Percentiles rank a stretch among this genome's conserved stretches.
Conservation (phyloP, 2,888 invertebrate genomes). For the Xylota sylvarum region DNA sequence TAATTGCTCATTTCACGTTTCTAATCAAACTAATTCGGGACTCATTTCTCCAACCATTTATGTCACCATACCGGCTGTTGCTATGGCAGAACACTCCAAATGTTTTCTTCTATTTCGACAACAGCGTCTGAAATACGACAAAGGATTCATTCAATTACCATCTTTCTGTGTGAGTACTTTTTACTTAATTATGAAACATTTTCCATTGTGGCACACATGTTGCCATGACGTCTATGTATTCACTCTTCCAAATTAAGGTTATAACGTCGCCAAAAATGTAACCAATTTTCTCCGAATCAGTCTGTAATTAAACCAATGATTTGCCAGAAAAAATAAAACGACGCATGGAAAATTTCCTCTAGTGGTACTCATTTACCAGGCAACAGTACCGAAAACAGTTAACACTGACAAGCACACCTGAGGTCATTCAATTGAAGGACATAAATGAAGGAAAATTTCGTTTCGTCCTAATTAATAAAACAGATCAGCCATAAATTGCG, state of each 20-base stretch:
- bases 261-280: background rate
- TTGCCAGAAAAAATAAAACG: background rate
- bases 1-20: background rate
- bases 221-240: background rate
- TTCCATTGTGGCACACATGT: constrained; percentile 1
- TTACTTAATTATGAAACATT: background rate
- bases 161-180: background rate
- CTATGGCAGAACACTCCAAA: background rate
- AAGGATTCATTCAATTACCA: background rate
- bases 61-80: background rate
- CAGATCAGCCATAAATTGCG: constrained; percentile 30
- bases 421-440: constrained; percentile 5
- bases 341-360: background rate
- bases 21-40: background rate
- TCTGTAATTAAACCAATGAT: constrained; percentile 14
- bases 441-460: background rate
- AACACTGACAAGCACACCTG: constrained; percentile 1
- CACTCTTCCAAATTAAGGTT: background rate
- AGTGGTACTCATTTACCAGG: background rate
- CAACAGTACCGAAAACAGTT: background rate
- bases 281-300: background rate
- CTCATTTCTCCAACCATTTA: background rate
- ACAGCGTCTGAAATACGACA: background rate
- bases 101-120: background rate
- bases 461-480: constrained; percentile 31